Base-by-base conservation (phyloP, 2,113 vertebrate species). In the Trochalopteron elliotii region DNA sequence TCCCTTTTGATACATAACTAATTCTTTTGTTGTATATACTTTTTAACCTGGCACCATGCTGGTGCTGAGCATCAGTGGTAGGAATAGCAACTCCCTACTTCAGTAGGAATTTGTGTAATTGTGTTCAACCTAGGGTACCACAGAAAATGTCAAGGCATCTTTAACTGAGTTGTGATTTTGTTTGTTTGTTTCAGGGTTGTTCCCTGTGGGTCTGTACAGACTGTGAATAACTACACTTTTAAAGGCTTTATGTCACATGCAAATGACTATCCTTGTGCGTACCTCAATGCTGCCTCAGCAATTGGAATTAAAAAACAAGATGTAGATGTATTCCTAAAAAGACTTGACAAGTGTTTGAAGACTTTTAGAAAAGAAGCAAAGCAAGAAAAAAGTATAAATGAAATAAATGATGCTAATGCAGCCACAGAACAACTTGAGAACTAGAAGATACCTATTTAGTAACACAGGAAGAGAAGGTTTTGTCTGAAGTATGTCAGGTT, bases 261-360 rank as follows among this genome's bases (percentile, higher is more conserved):
- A 1, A 98, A 99, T 65, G 86, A 94, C 19, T 99, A 99, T 94
- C 98, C 98, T 6, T 98, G 98, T 52, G 98, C 99, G 49, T 99
- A 99, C 97, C 98, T 99, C 95, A 99, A 99, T 40, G 99, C 99
- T 10, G 99, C 99, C 24, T 98, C 99, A 5, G 99, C 99, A 80
- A 98, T 99, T 31, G 99, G 99, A 86, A 99, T 99, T 97, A 98
- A 98, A 93, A 98, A 94, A 11, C 98, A 98, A 75, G 99, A 99
- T n/a, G 98, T 99, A 80, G 98, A 98, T 16, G 87, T 99, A 57
- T 99, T 99, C 96, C 91, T 99, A 39, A 99, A 98, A 96, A 99
- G 99, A 90, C 98, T 99, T 5, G 99, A 99, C 90, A 99, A 99
- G 88, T 99, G 99, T 96, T 98, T 99, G 91, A 99, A 98, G 97